Evolutionary conservation across 2,888 invertebrate genomes (phyloP), one percentile per base, ranked within the genome.

Genomic region (Drosophila multiciliata): DNA sequence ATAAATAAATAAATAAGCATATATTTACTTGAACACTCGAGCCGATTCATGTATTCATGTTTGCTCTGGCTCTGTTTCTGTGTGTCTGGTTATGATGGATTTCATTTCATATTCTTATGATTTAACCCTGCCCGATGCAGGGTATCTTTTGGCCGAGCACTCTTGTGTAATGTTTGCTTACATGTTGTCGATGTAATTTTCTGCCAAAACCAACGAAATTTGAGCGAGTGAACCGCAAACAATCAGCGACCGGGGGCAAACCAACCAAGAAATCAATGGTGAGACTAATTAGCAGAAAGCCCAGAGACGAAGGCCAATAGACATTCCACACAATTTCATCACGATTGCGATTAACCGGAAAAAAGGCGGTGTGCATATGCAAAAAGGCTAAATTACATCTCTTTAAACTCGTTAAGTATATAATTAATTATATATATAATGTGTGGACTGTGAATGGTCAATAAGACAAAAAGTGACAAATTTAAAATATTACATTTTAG

Each of bases 191-290:
- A 57, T 65, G 68, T 62, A 50, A 75, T 72, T 86, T 86, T 36
- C 54, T 55, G 62, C 80, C 52, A 76, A 69, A 65, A 60, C 45
- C 73, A 68, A 66, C 64, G 82, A 79, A 86, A 83, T 81, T 76
- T n/a, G 79, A 86, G 61, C 62, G 23, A 54, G 38, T 65, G 33
- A 63, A 75, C 73, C 63, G 35, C 66, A 63, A 69, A 66, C 71
- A 59, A 64, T 48, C 53, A 40, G 63, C 26, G 45, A 50, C 45
- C 33, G 48, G 29, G 42, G 42, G 20, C 12, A 42, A 36, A 12
- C 42, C 20, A 58, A 48, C 29, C 48, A 58, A 63, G 57, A 75
- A 60, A 57, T 66, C 50, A 59, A 32, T 38, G 15, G 23, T 15
- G 49, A 58, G 42, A 58, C 64, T 38, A 60, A 42, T 54, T 36